These are phyloP conservation scores for Monoplex corrugatus DNA, from an alignment of 2,888 invertebrate genomes.

Conservation along the genomic window DNA sequence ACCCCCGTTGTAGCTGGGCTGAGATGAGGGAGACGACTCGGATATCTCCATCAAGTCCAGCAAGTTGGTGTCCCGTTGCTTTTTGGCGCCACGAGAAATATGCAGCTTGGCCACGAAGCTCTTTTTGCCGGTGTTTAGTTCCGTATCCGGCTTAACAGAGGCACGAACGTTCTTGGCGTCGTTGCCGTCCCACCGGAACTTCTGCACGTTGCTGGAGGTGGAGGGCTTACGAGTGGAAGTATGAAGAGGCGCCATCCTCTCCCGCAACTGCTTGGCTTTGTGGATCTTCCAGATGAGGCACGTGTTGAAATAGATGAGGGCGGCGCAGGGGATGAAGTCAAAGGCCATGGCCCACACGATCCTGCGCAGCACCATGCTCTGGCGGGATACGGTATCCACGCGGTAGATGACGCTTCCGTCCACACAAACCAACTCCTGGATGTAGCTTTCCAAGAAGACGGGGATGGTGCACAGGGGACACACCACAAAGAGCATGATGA, in stretches of 20 bases:
- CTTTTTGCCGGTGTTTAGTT: background rate
- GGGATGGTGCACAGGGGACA: constrained; percentile 72
- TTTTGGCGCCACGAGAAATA: background rate
- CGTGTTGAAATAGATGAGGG: constrained; percentile 77
- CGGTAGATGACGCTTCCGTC: constrained; percentile 61
- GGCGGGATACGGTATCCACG: constrained; percentile 58
- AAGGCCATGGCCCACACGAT: constrained; percentile 75
- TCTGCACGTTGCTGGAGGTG: constrained; percentile 65
- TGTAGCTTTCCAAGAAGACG: constrained; percentile 69
- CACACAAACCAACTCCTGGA: constrained; percentile 59
- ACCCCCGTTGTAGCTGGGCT: constrained; percentile 18
- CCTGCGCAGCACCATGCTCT: constrained; percentile 63
- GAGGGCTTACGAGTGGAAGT: constrained; percentile 55
- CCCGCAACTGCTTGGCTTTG: constrained; percentile 52
- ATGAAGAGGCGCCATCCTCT: constrained; percentile 50
- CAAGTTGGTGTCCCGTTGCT: background rate
- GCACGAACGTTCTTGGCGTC: constrained; percentile 29
- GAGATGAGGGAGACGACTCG: constrained; percentile 10
- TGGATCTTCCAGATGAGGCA: constrained; percentile 71
- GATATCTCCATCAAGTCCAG: constrained; percentile 30
- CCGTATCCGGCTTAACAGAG: background rate
- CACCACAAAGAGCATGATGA: constrained; percentile 67
- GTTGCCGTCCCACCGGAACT: constrained; percentile 58
- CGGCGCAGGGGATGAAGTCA: constrained; percentile 77
- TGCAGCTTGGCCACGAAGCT: background rate